phyloP scores from a whole-genome alignment of 2,797 vertebrate genomes.

The Cossypha polioptera region DNA sequence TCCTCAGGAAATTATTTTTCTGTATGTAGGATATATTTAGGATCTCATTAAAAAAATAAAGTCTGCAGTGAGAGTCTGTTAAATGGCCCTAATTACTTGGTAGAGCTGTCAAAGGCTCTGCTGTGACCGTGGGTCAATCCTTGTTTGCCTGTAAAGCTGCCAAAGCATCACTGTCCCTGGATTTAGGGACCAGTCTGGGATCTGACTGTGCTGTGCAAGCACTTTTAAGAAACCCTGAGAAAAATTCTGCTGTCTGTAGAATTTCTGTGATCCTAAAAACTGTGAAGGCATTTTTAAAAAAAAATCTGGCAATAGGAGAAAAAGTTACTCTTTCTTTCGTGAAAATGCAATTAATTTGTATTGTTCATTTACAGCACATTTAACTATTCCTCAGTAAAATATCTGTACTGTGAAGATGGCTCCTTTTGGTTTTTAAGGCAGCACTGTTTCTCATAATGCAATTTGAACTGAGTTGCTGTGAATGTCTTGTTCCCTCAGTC shows the following conservation, averaged over 20 bases:
- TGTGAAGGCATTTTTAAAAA: neutral
- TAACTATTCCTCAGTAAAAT: neutral
- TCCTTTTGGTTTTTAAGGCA: neutral
- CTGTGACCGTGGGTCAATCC: fast-evolving
- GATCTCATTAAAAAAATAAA: constrained; percentile 65
- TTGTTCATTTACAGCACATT: neutral
- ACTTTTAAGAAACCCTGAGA: neutral
- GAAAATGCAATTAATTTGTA: neutral
- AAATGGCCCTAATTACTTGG: neutral
- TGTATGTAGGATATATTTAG: constrained; percentile 70
- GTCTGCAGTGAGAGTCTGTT: neutral
- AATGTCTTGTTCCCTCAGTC: neutral
- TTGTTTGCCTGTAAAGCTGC: neutral
- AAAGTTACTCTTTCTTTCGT: neutral
- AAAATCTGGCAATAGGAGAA: neutral
- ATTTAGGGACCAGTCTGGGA: neutral
- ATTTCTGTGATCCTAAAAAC: neutral
- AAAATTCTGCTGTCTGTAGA: neutral
- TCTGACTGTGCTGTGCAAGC: neutral
- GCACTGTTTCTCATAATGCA: neutral
- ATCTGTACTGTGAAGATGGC: neutral
- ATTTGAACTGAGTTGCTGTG: neutral
- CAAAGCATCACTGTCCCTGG: neutral
- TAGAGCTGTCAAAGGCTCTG: neutral
- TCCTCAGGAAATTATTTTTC: constrained; percentile 71